phyloP scores from a whole-genome alignment of 1,140 invertebrate species.

The Hirudo medicinalis region DNA sequence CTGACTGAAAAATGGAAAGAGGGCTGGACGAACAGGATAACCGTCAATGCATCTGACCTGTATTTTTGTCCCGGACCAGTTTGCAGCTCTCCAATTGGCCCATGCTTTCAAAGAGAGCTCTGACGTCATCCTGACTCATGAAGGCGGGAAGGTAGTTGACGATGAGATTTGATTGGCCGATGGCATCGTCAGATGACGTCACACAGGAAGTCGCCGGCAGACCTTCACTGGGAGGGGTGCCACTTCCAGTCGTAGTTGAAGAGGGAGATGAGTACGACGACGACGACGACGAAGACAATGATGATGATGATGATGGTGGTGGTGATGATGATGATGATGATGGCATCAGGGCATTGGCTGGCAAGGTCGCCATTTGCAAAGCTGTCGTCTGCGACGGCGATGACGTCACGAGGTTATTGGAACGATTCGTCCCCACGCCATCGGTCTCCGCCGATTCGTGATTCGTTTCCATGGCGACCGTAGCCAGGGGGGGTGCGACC shows the following conservation, averaged over 20 bases:
- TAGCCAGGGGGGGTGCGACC: too few species aligned
- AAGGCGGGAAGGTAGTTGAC: constrained; percentile 95
- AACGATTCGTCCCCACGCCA: too few species aligned
- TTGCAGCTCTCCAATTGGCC: constrained; percentile 95
- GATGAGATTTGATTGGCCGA: constrained; percentile 73
- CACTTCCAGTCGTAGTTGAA: too few species aligned
- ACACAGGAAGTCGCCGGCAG: not conserved
- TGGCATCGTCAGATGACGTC: constrained; percentile 5
- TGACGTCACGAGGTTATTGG: not conserved
- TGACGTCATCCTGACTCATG: constrained; percentile 94
- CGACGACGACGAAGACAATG: not conserved
- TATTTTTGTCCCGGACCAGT: constrained; percentile 85
- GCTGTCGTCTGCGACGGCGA: not conserved
- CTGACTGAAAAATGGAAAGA: too few species aligned
- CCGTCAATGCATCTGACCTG: constrained; percentile 47
- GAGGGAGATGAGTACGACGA: not conserved
- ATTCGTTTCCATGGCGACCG: too few species aligned
- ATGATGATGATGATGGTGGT: constrained; percentile 6
- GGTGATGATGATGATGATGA: not conserved
- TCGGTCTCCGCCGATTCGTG: too few species aligned
- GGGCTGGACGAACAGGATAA: too few species aligned
- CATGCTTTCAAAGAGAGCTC: constrained; percentile 83
- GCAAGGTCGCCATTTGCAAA: not conserved
- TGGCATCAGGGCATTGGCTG: not conserved
- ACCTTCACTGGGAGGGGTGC: too few species aligned